phyloP scores from a whole-genome alignment of 1,140 invertebrate species.

The Euglossa dilemma region DNA sequence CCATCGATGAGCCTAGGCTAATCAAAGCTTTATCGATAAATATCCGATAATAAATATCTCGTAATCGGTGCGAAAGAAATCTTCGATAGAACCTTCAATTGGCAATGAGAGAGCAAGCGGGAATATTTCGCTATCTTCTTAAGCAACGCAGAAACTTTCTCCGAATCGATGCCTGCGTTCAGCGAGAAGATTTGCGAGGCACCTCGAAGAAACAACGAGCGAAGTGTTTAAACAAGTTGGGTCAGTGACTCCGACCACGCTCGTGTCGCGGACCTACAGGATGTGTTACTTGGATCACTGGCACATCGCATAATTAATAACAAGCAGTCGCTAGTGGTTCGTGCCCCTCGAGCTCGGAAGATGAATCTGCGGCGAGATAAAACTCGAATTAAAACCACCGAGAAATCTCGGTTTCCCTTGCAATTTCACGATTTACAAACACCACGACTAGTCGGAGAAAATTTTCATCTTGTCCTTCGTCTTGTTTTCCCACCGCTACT shows the following conservation, averaged over 20 bases:
- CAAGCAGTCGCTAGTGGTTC: slow-evolving; percentile 28
- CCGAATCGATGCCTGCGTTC: slow-evolving; percentile 25
- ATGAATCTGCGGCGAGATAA: not conserved
- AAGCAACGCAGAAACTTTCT: slow-evolving; percentile 18
- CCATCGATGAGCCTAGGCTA: not conserved
- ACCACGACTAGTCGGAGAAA: not conserved
- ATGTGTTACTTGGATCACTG: slow-evolving; percentile 75
- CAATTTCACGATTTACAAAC: not conserved
- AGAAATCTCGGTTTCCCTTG: not conserved
- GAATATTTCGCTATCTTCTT: not conserved
- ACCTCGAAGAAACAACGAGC: slow-evolving; percentile 64
- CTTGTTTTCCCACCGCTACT: not conserved
- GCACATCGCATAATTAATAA: slow-evolving; percentile 73
- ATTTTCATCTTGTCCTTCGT: not conserved
- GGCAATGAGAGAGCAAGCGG: not conserved
- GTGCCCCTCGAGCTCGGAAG: slow-evolving; percentile 17
- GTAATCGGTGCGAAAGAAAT: no score
- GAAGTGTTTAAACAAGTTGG: slow-evolving; percentile 69
- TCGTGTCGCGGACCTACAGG: slow-evolving; percentile 72
- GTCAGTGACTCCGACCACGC: slow-evolving; percentile 72
- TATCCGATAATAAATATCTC: not conserved
- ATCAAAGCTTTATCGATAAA: not conserved
- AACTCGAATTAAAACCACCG: no score
- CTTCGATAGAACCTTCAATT: not conserved
- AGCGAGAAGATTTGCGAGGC: slow-evolving; percentile 11